phyloP scores from a whole-genome alignment of 2,113 vertebrate species.

The Corvus moneduloides region DNA sequence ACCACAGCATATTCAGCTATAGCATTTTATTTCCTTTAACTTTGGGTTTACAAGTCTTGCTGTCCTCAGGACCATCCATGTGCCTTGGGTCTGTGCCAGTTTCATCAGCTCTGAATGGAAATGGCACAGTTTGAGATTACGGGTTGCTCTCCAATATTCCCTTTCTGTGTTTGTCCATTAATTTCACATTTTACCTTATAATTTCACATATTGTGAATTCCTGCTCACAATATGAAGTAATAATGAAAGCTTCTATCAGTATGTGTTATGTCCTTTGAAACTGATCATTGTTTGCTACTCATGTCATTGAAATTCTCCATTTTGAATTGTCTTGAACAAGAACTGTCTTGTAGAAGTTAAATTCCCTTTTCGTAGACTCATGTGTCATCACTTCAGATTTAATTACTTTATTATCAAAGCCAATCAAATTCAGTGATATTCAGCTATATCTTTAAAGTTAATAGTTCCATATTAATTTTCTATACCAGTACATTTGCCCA shows the following conservation, averaged over 20 bases:
- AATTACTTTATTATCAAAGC: background rate
- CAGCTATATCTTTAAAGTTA: background rate
- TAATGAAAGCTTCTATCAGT: background rate
- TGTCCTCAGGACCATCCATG: background rate
- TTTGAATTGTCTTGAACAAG: background rate
- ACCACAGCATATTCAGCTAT: background rate
- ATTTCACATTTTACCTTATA: background rate
- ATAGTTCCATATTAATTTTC: background rate
- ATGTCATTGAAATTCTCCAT: background rate
- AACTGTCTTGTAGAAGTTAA: background rate
- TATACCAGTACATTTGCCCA: background rate
- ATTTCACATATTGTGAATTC: background rate
- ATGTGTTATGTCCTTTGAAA: background rate
- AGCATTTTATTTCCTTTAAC: slow-evolving; percentile 16
- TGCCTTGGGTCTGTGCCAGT: background rate
- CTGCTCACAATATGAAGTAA: background rate
- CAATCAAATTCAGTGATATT: background rate
- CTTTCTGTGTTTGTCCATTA: background rate
- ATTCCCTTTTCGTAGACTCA: background rate
- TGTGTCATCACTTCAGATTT: background rate
- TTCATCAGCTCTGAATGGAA: background rate
- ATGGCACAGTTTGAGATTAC: background rate
- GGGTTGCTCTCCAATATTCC: background rate
- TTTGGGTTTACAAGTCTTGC: background rate
- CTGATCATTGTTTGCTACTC: background rate